phyloP scores from a whole-genome alignment of 1,140 invertebrate species.

The Cherax destructor region DNA sequence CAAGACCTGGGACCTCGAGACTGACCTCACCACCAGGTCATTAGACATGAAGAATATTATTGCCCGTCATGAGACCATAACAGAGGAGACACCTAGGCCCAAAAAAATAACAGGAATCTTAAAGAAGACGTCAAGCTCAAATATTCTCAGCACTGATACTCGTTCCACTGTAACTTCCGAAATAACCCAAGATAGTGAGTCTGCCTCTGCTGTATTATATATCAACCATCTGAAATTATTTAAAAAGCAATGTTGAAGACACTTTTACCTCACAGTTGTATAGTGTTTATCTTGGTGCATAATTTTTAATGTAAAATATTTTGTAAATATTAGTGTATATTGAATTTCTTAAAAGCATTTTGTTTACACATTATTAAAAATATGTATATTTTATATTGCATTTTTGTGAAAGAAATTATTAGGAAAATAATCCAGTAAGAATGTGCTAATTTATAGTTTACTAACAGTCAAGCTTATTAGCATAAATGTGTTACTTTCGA shows the following conservation, averaged over 20 bases:
- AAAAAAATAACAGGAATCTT: constrained; percentile 71
- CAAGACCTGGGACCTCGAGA: constrained; percentile 64
- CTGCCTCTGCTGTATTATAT: background rate
- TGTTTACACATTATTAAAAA: too few species aligned
- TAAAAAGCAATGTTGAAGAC: background rate
- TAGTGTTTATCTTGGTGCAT: too few species aligned
- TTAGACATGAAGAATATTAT: constrained; percentile 64
- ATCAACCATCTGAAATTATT: background rate
- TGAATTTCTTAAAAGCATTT: too few species aligned
- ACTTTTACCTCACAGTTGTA: too few species aligned
- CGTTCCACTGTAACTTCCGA: constrained; percentile 24
- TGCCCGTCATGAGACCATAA: constrained; percentile 58
- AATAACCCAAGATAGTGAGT: constrained; percentile 8
- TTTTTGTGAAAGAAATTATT: too few species aligned
- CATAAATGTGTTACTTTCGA: too few species aligned
- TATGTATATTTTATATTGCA: too few species aligned
- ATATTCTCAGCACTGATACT: constrained; percentile 9
- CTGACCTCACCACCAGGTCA: constrained; percentile 59
- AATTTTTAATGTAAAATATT: too few species aligned
- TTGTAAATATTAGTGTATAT: too few species aligned
- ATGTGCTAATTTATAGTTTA: too few species aligned
- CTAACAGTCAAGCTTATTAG: too few species aligned
- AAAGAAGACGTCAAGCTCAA: constrained; percentile 71
- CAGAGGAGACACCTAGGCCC: constrained; percentile 34
- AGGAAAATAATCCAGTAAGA: too few species aligned